Conservation (phyloP, 2,888 invertebrate genomes). For the Augiades crinisus region DNA sequence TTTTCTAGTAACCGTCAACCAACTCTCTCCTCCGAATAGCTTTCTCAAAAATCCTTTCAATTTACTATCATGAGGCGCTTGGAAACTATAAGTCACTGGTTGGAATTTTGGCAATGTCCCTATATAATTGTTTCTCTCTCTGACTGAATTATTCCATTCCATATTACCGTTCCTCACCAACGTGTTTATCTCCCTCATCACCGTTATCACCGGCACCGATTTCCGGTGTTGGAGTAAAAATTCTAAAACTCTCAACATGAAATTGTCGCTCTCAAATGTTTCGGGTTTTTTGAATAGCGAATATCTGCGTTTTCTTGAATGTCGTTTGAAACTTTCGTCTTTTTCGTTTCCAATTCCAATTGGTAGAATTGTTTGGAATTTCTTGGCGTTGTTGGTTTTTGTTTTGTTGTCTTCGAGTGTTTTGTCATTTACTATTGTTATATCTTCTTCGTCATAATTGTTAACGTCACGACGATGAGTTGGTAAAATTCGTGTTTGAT, state of each 20-base stretch:
- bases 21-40: constrained; percentile 50
- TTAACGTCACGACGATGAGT: neutral
- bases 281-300: constrained; percentile 30
- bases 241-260: constrained; percentile 50
- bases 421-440: neutral
- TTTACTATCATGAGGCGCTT: constrained; percentile 49
- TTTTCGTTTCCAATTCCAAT: neutral
- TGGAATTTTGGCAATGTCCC: constrained; percentile 41
- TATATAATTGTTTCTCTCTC: constrained; percentile 57
- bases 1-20: constrained; percentile 48
- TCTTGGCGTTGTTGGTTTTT: neutral
- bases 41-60: constrained; percentile 49
- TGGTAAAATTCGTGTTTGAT: neutral
- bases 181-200: constrained; percentile 60
- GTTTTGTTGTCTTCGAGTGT: too few species aligned
- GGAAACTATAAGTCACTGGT: constrained; percentile 48
- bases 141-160: constrained; percentile 51
- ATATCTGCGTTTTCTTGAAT: constrained; percentile 46
- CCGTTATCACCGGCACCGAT: constrained; percentile 53
- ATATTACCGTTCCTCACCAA: constrained; percentile 56
- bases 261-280: constrained; percentile 44
- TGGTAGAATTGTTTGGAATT: constrained; percentile 3
- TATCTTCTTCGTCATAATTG: neutral
- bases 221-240: constrained; percentile 51
- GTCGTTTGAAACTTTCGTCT: neutral